A percentile compares a stretch with the other conserved stretches of the same genome.
Evolutionary conservation across 1,140 invertebrate genomes (phyloP).

Genomic region (Pogonognathellus flavescens): DNA sequence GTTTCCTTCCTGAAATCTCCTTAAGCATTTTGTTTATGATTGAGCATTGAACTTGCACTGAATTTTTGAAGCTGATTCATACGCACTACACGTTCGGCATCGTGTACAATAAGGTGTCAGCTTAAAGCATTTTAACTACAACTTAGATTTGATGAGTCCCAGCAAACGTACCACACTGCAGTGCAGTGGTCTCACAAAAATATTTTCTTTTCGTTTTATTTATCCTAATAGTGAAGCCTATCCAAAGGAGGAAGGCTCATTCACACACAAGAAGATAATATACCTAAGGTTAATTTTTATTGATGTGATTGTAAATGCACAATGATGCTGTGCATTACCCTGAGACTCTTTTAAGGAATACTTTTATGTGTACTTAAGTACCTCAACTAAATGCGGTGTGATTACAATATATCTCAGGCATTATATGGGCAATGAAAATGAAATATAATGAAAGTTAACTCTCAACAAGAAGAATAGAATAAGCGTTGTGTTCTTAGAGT

Average conservation of each 20-base stretch:
- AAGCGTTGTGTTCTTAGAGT: no score
- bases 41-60: conserved; percentile 41
- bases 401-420: background rate
- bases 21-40: conserved; percentile 38
- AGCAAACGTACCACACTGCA: no score
- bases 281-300: conserved; percentile 29
- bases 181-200: no score
- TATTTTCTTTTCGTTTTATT: no score
- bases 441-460: background rate
- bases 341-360: no score
- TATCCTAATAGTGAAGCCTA: no score
- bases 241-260: no score
- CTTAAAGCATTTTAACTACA: no score
- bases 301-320: conserved; percentile 21
- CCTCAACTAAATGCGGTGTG: no score
- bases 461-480: no score
- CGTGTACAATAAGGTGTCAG: background rate
- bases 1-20: conserved; percentile 44
- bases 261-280: conserved; percentile 7
- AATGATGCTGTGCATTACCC: background rate
- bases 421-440: background rate
- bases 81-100: conserved; percentile 10
- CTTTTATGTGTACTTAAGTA: no score
- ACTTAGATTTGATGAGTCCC: no score
- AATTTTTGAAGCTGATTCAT: conserved; percentile 33